Evolutionary conservation across 2,797 vertebrate genomes (phyloP).

Genomic region (Phoxinus dragarum): DNA sequence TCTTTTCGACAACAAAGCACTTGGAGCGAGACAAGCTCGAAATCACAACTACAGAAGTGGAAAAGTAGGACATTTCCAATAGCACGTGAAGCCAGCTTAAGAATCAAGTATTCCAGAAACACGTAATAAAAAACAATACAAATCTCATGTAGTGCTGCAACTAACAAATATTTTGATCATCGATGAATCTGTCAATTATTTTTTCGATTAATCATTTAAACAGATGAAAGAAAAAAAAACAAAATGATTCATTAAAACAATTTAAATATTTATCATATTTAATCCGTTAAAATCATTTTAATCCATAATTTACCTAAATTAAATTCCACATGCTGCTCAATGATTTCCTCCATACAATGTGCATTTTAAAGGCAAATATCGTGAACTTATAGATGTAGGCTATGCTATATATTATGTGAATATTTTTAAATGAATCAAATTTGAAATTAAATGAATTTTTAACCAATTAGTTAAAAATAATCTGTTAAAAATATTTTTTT

Average conservation of each 20-base stretch:
- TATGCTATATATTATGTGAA: neutral
- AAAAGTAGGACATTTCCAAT: no score
- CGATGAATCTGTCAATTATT: neutral
- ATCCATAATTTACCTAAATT: neutral
- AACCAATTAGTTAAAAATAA: neutral
- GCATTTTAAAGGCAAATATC: neutral
- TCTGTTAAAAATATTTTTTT: neutral
- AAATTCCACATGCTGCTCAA: neutral
- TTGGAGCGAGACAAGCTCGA: no score
- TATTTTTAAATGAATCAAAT: no score
- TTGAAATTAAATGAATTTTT: neutral
- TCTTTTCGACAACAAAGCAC: no score
- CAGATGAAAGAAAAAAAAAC: neutral
- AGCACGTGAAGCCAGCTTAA: no score
- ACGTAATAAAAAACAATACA: no score
- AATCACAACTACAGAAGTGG: no score
- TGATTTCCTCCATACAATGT: neutral
- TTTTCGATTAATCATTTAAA: neutral
- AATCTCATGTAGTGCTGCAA: neutral
- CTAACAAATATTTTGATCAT: neutral
- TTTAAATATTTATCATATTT: no score
- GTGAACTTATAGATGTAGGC: neutral
- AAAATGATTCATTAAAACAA: neutral
- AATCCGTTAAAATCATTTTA: neutral
- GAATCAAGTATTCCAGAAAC: constrained; percentile 6